phyloP scores from a whole-genome alignment of 1,140 invertebrate species.

The Drosophila lowei region DNA sequence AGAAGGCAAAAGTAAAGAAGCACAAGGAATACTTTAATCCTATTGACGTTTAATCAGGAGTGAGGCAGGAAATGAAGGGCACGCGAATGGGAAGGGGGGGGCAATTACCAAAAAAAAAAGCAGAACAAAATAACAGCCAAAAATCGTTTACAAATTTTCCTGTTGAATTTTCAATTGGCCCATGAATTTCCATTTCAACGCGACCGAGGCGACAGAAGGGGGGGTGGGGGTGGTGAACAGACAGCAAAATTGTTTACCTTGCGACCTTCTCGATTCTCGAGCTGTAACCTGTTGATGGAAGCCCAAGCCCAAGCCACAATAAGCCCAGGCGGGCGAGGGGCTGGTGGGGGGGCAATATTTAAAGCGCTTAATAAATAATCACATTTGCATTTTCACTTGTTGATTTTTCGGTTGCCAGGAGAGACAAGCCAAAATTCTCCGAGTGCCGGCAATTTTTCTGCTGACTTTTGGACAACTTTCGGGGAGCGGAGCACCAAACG shows the following conservation, averaged over 20 bases:
- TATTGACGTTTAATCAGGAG: conserved; percentile 77
- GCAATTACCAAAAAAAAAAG: conserved; percentile 26
- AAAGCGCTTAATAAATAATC: conserved; percentile 81
- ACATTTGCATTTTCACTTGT: conserved; percentile 81
- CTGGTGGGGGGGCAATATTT: conserved; percentile 53
- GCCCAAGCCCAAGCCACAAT: not conserved
- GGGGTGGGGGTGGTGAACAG: conserved; percentile 9
- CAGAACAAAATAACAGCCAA: conserved; percentile 14
- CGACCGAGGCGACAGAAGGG: conserved; percentile 18
- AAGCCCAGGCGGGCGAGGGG: conserved; percentile 18
- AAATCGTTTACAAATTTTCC: conserved; percentile 65
- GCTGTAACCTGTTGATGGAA: conserved; percentile 34
- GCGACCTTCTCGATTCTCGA: conserved; percentile 11
- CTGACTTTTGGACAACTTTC: conserved; percentile 28
- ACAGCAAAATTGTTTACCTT: conserved; percentile 44
- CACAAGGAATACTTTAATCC: conserved; percentile 72
- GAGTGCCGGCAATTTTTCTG: conserved; percentile 10
- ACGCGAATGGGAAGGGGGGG: not conserved
- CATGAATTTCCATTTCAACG: conserved; percentile 60
- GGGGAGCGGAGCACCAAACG: no score
- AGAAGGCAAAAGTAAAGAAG: conserved; percentile 11
- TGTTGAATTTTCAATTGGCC: conserved; percentile 71
- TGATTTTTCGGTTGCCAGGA: conserved; percentile 54
- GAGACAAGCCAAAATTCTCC: not conserved
- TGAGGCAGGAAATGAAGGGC: not conserved